Base-by-base conservation (phyloP, 2,113 vertebrate genomes). In the Urocolius indicus region DNA sequence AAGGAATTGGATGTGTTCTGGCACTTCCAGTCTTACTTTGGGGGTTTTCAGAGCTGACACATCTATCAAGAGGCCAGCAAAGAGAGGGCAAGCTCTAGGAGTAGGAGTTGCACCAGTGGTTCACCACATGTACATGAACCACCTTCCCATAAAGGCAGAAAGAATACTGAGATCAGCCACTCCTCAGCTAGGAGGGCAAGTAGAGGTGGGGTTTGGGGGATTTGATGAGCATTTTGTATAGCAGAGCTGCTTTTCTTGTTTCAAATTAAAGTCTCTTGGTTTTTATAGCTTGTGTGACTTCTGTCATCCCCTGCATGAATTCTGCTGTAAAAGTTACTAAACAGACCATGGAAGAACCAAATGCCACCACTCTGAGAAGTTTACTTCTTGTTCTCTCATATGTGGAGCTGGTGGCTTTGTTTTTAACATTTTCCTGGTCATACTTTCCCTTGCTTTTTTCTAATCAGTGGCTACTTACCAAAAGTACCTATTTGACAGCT, bases 341-440 rank as follows among this genome's bases (percentile, higher is more conserved):
- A 93, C 66, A 85, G 93, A 32, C 73, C 89, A 16, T 74, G 90
- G 85, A 91, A 89, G 92, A 94, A 92, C 84, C 78, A 88, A 95
- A 90, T 36, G 11, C 63, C 65, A 62, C 21, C 73, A 22, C 10
- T 2, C n/a, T 61, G 81, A 54, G 89, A 84, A 79, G 83, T 93
- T 84, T 63, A 34, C 71, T 49, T 86, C 87, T 58, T 76, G 32
- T 63, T 51, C n/a, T 61, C 66, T 92, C 85, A 89, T 68, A 36
- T 32, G 68, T 21, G 2, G 19, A 22, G 13, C 23, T 5, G 11
- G 66, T 93, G 73, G 38, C 46, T 48, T 93, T 48, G 27, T 83
- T 77, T 24, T 81, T 90, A 91, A 96, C 52, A 54, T 72, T 84
- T 95, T 96, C 84, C 90, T 90, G 78, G 71, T 63, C 90, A 78